Percentiles rank a stretch among this genome's conserved stretches.
Evolutionary conservation across 37 sponge, comb jelly and placozoan genomes (phyloP).

Genomic region (Mnemiopsis leidyi): DNA sequence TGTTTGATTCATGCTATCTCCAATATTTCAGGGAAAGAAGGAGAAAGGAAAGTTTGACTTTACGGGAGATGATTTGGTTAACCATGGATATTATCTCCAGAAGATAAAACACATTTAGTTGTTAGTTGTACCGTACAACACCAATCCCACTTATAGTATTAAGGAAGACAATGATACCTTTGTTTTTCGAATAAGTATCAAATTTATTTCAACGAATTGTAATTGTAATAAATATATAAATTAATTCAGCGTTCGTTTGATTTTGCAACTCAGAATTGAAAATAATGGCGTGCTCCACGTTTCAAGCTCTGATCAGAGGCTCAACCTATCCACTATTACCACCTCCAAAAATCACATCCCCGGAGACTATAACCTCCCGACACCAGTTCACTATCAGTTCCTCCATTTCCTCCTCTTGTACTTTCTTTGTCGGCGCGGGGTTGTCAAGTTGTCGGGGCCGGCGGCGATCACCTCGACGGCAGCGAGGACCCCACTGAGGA

Average conservation of each 20-base stretch:
- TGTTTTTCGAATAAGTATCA: neutral
- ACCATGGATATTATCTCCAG: neutral
- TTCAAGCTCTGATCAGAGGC: neutral
- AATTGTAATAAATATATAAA: neutral
- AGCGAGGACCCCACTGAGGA: neutral
- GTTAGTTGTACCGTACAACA: neutral
- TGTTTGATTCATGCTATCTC: too few species aligned
- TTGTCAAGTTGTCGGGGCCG: neutral
- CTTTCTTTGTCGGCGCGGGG: neutral
- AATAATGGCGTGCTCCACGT: neutral
- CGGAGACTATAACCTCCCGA: too few species aligned
- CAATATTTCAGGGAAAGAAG: neutral
- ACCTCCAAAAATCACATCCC: neutral
- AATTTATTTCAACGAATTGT: neutral
- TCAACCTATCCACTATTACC: neutral
- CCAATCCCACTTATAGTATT: too few species aligned
- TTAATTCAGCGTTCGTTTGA: neutral
- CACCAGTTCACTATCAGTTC: neutral
- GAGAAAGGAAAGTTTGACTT: neutral
- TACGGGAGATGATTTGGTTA: neutral
- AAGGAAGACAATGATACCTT: neutral
- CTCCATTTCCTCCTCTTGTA: neutral
- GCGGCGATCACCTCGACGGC: conserved; percentile 40
- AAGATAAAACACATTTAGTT: neutral
- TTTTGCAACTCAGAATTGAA: neutral